Evolutionary conservation across 2,797 vertebrate genomes (phyloP).

Genomic region (Phataginus tetradactyla): DNA sequence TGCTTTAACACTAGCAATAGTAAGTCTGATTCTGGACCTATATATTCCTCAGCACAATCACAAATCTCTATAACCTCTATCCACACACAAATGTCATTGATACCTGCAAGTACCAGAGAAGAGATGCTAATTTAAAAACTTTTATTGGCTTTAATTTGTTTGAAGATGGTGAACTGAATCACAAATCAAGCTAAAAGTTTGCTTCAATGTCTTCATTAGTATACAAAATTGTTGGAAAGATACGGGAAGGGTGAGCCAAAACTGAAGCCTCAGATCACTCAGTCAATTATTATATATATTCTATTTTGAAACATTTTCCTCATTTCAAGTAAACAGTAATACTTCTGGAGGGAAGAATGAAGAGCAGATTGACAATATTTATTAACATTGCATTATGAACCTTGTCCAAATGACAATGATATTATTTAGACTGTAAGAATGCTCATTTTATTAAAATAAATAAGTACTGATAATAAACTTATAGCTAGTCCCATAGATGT

Average conservation of each 20-base stretch:
- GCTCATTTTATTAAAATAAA: conserved; percentile 42
- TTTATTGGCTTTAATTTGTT: conserved; percentile 65
- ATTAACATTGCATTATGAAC: conserved; percentile 25
- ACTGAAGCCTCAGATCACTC: background rate
- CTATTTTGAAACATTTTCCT: conserved; percentile 16
- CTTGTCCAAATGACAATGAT: background rate
- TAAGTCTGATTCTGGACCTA: conserved; percentile 66
- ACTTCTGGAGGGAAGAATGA: background rate
- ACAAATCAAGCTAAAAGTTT: conserved; percentile 50
- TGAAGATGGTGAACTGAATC: conserved; percentile 60
- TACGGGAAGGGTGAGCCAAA: background rate
- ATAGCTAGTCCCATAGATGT: background rate
- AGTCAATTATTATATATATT: background rate
- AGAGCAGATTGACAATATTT: background rate
- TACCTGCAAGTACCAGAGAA: conserved; percentile 57
- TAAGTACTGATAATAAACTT: background rate
- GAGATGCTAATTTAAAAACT: conserved; percentile 69
- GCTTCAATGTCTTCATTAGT: background rate
- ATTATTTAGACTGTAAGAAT: background rate
- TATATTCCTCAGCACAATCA: conserved; percentile 2
- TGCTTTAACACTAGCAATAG: conserved; percentile 63
- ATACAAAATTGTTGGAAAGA: conserved; percentile 18
- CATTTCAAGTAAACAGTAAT: background rate
- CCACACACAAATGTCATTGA: conserved; percentile 63
- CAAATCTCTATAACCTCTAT: conserved; percentile 73